Evolutionary conservation across 2,888 invertebrate species (phyloP), one percentile per base, ranked within the genome.

Genomic region (Serripes groenlandicus): DNA sequence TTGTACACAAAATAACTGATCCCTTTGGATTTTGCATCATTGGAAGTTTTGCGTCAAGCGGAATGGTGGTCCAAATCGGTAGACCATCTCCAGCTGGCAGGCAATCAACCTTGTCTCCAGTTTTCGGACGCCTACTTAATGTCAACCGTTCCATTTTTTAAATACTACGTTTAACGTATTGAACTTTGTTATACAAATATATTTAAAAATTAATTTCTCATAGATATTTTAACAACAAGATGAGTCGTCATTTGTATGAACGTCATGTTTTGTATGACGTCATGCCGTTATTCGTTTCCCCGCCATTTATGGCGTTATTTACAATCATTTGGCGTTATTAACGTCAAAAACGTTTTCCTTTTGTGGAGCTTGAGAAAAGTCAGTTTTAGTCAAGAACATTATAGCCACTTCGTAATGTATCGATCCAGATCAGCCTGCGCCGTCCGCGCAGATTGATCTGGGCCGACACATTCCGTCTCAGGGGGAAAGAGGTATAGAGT

Each of bases 31-130:
- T 95, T 90, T 95, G 95, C 23, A 96, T 95, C 77, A 96, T 95
- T 0, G 96, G 96, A 73, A 96, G 92, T 90, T 96, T 96, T 78
- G 94, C 92, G 87, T 96, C 96, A 90, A 96, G 88, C 0, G 96
- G 95, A 3, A 96, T 93, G 56, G 93, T 93, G 78, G 95, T 95
- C 96, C 96, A 96, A 77, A 95, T 77, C 1, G 96, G 96, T 30
- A 96, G 83, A 9, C 88, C 86, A 62, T 92, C 91, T 0, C 92
- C 92, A 15, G 88, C 90, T 9, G 91, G 91, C 15, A 91, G 79
- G 73, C 89, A 90, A 75, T 83, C 82, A 15, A 84, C 75, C 32
- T 75, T 82, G 69, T 89, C 89, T 1, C 78, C 84, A 9, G 81
- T 75, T 75, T 81, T 88, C 4, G 87, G 86, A 11, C 83, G 84